phyloP scores from a whole-genome alignment of 1,140 invertebrate species.

The Drosophila ironensis region DNA sequence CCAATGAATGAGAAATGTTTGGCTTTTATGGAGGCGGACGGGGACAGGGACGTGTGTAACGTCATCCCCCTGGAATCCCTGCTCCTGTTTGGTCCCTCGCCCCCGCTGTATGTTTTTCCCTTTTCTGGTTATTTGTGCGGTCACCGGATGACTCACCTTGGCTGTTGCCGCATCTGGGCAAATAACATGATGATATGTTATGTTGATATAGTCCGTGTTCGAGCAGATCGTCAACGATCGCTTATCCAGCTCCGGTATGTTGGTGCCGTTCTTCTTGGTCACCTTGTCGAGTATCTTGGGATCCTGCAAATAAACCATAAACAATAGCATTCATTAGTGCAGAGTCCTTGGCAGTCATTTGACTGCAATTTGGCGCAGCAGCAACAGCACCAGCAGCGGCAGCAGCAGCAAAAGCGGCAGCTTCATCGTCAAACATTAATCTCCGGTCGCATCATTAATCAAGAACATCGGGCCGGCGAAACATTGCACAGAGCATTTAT shows the following conservation, averaged over 20 bases:
- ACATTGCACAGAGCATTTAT: constrained; percentile 53
- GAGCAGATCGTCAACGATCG: constrained; percentile 99
- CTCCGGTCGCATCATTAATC: constrained; percentile 70
- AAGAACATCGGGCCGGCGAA: constrained; percentile 14
- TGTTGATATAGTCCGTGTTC: constrained; percentile 99
- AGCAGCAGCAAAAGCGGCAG: constrained; percentile 3
- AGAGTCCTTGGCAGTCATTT: constrained; percentile 10
- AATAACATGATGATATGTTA: constrained; percentile 98
- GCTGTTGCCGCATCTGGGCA: constrained; percentile 95
- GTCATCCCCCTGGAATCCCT: too few species aligned
- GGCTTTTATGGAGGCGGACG: too few species aligned
- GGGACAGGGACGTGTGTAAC: too few species aligned
- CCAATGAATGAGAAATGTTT: neutral
- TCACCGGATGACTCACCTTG: constrained; percentile 86
- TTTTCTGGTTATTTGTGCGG: too few species aligned
- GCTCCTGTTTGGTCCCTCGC: too few species aligned
- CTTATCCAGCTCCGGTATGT: constrained; percentile 91
- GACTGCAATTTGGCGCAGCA: constrained; percentile 54
- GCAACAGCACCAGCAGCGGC: neutral
- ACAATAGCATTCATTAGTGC: neutral
- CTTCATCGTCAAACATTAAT: constrained; percentile 56
- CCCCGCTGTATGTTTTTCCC: too few species aligned
- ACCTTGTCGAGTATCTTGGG: constrained; percentile 91
- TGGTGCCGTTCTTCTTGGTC: constrained; percentile 87
- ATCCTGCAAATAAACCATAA: constrained; percentile 86